Percentiles rank a stretch among this genome's conserved stretches.
Conservation (phyloP, 1,140 invertebrate species). For the Hormaphis cornu region DNA sequence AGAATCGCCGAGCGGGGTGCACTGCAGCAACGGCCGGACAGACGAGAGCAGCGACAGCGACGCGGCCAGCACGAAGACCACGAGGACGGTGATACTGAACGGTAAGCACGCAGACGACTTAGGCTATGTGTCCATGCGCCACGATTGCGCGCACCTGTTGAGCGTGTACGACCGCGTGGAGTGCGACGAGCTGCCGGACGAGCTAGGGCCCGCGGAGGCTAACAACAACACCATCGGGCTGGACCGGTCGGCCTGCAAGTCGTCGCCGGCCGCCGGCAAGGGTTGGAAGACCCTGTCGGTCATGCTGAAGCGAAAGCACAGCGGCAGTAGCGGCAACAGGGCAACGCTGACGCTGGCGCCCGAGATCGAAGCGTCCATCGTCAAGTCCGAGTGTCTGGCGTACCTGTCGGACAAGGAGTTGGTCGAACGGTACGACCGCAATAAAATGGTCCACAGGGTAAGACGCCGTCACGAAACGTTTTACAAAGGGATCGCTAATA, state of each 20-base stretch:
- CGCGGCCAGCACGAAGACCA: slow-evolving; percentile 23
- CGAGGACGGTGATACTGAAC: slow-evolving; percentile 11
- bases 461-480: slow-evolving; percentile 35
- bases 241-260: background rate
- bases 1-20: slow-evolving; percentile 42
- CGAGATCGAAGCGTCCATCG: slow-evolving; percentile 44
- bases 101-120: slow-evolving; percentile 7
- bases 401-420: slow-evolving; percentile 44
- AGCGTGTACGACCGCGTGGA: slow-evolving; percentile 9
- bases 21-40: background rate
- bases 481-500: background rate
- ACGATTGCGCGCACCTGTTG: slow-evolving; percentile 15
- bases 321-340: too few species aligned
- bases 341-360: slow-evolving; percentile 36
- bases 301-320: slow-evolving; percentile 23
- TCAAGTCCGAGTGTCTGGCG: slow-evolving; percentile 46
- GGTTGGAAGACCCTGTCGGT: background rate
- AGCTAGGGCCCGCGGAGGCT: background rate
- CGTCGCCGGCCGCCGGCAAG: background rate
- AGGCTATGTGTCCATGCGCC: slow-evolving; percentile 12
- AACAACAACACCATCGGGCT: slow-evolving; percentile 21
- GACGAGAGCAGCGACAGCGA: slow-evolving; percentile 31
- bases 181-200: background rate
- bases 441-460: slow-evolving; percentile 46
- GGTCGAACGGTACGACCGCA: slow-evolving; percentile 43